Conservation (phyloP, 2,797 vertebrate genomes). For the Novumbra hubbsi region DNA sequence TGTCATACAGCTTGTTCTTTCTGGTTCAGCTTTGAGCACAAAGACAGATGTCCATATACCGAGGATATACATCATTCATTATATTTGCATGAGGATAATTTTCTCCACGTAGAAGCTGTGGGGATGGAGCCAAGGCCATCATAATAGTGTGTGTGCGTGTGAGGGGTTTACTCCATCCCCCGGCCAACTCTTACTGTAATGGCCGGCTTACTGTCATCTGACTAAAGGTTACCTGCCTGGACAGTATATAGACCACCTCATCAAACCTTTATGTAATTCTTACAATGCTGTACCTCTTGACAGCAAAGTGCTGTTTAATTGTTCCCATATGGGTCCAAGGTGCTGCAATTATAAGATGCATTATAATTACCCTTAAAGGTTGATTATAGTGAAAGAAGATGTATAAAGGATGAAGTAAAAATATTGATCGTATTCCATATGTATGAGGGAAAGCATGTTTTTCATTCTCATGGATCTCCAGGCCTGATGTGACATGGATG, state of each 20-base stretch:
- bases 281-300: background rate
- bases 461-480: background rate
- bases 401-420: slow-evolving; percentile 10
- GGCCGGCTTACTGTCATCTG: slow-evolving; percentile 54
- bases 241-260: background rate
- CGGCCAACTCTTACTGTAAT: slow-evolving; percentile 44
- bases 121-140: slow-evolving; percentile 10
- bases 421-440: too few species aligned
- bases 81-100: slow-evolving; percentile 35
- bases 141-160: background rate
- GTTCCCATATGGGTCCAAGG: slow-evolving; percentile 15
- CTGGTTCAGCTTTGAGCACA: slow-evolving; percentile 55
- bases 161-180: background rate
- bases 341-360: slow-evolving; percentile 20
- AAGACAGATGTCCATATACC: slow-evolving; percentile 74
- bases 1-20: slow-evolving; percentile 56
- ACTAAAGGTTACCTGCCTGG: slow-evolving; percentile 34
- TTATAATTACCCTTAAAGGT: slow-evolving; percentile 11
- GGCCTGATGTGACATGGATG: background rate
- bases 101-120: background rate
- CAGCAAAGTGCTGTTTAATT: slow-evolving; percentile 18
- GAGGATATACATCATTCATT: slow-evolving; percentile 67
- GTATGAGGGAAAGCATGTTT: background rate
- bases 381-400: slow-evolving; percentile 22
- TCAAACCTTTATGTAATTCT: background rate